Base-by-base conservation (phyloP, 2,797 vertebrate species). In the Spheniscus humboldti region DNA sequence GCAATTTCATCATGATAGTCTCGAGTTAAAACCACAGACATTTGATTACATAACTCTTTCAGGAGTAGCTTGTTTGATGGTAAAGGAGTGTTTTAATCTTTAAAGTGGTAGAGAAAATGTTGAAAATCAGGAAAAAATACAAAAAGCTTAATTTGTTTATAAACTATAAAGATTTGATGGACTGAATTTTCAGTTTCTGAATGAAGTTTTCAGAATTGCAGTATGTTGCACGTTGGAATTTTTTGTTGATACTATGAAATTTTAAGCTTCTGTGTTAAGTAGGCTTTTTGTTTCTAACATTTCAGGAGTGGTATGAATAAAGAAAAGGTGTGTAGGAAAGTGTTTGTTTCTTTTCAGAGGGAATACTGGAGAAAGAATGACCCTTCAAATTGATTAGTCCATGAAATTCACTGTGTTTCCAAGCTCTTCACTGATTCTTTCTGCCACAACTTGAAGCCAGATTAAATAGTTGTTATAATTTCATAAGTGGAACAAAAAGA, bases 401-500 rank as follows among this genome's bases (percentile, higher is more conserved):
- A 80, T 56, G 27, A 91, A 86, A 94, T 81, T 86, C 63, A 89
- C 31, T 55, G 19, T 74, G 60, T 73, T 92, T 88, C 60, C 2
- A 6, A 92, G 59, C 24, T 84, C n/a, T 86, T 91, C 45, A 45
- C 71, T 69, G 37, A 75, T 76, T 73, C 33, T 59, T 81, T 94
- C 82, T 88, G 43, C 23, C 27, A 56, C 57, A 47, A n/a, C 53
- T 79, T 87, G 76, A 92, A 95, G 39, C 11, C 30, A 67, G 23
- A 87, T 94, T 96, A 79, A 93, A 81, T 87, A 86, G 53, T 59
- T 82, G 82, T 68, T 94, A 78, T 74, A 78, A 91, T 92, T 95
- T 69, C 39, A 2, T 94, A 87, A 43, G 9, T 45, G 25, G 47
- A 93, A 92, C 35, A 66, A 57, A 91, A 94, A 63, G 11, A 71